Base-by-base conservation (phyloP, 2,888 invertebrate genomes). In the Deilephila porcellus region DNA sequence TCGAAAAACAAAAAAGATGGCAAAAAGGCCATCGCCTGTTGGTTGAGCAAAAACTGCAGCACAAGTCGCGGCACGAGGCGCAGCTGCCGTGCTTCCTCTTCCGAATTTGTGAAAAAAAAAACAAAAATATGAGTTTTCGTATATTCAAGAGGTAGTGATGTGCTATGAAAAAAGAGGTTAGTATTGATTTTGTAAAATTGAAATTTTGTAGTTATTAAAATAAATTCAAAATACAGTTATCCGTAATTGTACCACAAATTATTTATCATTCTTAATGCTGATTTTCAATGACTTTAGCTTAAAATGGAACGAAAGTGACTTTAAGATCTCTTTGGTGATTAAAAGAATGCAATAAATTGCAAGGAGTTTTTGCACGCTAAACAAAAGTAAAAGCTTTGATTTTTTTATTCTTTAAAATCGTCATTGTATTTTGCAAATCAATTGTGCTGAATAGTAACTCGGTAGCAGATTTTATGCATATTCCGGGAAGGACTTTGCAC, bases 1-100 rank as follows among this genome's bases (percentile, higher is more conserved):
- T 86, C 79, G 75, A 80, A 87, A 86, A 85, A 85, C 84, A 85
- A 87, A 88, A 87, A 85, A 81, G 74, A 60, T 73, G 37, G 70
- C 74, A 76, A 85, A 88, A 90, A 90, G 88, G 88, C 84, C 67
- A 67, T 83, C 82, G 85, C 83, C 84, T 85, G 88, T 84, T 87
- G 88, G 88, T 90, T 86, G 86, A 83, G 87, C 91, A 92, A 93
- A 93, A 93, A 92, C 85, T 45, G 56, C 82, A 86, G 87, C 89
- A 82, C 86, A 84, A 81, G 86, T 84, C 85, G 84, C 85, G 91
- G 92, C 93, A 92, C 93, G 92, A 89, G 92, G 79, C 90, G 92
- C 93, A 93, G 93, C 93, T 93, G 93, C 88, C 84, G 86, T 77
- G 90, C 89, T 94, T 94, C 94, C 94, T 94, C 92, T 93, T 93